phyloP scores from a whole-genome alignment of 2,797 vertebrate genomes.

The Scomberomorus guttatus region DNA sequence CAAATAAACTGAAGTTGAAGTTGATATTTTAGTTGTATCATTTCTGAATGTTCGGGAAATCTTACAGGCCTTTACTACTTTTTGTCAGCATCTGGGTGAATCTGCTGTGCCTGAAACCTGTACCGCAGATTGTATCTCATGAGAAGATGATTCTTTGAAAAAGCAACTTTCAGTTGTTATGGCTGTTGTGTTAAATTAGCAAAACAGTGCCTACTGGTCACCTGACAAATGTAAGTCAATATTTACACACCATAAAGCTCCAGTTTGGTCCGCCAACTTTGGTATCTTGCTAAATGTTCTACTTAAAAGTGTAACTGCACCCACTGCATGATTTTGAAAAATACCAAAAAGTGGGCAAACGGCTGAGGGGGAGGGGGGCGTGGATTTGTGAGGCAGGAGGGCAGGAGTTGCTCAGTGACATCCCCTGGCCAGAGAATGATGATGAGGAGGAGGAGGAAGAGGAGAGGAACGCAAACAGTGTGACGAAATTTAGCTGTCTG shows the following conservation, averaged over 20 bases:
- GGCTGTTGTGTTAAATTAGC: not conserved
- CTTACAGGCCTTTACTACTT: not conserved
- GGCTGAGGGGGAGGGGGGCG: too few species aligned
- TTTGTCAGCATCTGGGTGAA: not conserved
- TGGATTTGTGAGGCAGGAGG: too few species aligned
- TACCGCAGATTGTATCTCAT: constrained; percentile 12
- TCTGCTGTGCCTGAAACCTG: not conserved
- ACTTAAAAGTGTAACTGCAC: too few species aligned
- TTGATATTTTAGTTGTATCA: not conserved
- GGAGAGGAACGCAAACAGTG: too few species aligned
- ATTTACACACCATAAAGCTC: not conserved
- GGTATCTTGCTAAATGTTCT: not conserved
- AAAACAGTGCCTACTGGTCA: not conserved
- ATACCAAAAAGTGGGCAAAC: too few species aligned
- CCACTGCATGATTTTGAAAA: too few species aligned
- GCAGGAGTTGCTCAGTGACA: too few species aligned
- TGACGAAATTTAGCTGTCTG: too few species aligned
- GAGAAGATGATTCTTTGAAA: constrained; percentile 4
- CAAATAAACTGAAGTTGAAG: not conserved
- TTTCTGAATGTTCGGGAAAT: constrained; percentile 11
- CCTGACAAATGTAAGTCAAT: not conserved
- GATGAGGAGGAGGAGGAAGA: too few species aligned
- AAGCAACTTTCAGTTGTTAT: not conserved
- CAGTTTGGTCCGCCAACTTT: not conserved
- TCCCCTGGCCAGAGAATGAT: too few species aligned